Percentiles rank a stretch among this genome's conserved stretches.
These are phyloP conservation scores for Ptychadena robeensis DNA, from an alignment of 2,797 vertebrate genomes.

Conservation along the genomic window DNA sequence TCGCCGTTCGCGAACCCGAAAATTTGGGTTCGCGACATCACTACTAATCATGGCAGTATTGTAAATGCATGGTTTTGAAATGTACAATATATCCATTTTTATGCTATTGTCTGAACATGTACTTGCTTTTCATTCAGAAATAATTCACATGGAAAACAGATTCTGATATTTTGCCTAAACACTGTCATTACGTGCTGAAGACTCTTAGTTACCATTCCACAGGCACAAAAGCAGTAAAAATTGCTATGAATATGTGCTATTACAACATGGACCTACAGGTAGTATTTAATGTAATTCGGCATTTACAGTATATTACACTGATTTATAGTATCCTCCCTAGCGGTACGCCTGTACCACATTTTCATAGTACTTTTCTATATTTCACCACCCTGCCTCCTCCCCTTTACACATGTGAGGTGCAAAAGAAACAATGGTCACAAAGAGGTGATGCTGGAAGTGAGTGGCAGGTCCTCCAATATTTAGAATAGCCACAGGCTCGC, in stretches of 20 bases:
- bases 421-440: too few species aligned
- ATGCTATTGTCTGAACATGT: neutral
- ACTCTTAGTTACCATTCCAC: neutral
- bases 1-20: too few species aligned
- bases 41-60: neutral
- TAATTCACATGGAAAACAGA: neutral
- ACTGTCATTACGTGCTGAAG: neutral
- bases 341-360: too few species aligned
- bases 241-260: slow-evolving; percentile 9
- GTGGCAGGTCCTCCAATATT: too few species aligned
- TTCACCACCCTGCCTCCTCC: too few species aligned
- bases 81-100: neutral
- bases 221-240: neutral
- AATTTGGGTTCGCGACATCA: too few species aligned
- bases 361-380: too few species aligned
- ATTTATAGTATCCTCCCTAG: too few species aligned
- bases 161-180: neutral
- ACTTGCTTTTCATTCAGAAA: neutral
- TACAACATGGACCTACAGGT: slow-evolving; percentile 1
- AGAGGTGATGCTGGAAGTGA: too few species aligned
- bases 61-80: neutral
- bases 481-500: too few species aligned
- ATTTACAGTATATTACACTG: neutral
- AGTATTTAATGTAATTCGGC: neutral
- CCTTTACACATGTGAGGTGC: too few species aligned